Evolutionary conservation across 1,140 invertebrate species (phyloP).

Genomic region (Bombus soroeensis): DNA sequence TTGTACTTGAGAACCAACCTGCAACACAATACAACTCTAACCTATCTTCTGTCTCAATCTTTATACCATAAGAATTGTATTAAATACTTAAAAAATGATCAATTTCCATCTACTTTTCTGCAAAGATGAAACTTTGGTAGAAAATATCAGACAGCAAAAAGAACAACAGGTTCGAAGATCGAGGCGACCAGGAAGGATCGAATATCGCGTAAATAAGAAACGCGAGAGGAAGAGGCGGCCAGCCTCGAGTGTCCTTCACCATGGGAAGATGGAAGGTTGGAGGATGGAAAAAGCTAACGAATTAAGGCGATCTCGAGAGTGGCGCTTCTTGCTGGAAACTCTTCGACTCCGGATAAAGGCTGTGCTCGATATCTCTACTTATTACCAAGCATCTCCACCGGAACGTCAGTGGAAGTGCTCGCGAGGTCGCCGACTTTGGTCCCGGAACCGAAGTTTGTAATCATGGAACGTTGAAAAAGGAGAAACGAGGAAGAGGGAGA

Average conservation of each 20-base stretch:
- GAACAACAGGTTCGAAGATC: neutral
- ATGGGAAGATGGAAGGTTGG: neutral
- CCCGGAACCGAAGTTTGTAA: constrained; percentile 54
- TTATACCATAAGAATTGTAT: no score
- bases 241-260: constrained; percentile 17
- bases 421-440: constrained; percentile 17
- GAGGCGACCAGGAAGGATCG: neutral
- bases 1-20: neutral
- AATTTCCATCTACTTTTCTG: neutral
- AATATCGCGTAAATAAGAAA: constrained; percentile 7
- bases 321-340: constrained; percentile 10
- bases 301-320: constrained; percentile 50
- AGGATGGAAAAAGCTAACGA: constrained; percentile 42
- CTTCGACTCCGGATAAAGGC: constrained; percentile 35
- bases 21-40: no score
- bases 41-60: no score
- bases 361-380: constrained; percentile 57
- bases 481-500: neutral
- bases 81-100: neutral
- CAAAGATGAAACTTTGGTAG: neutral
- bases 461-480: constrained; percentile 38
- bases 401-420: constrained; percentile 41
- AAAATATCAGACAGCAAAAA: neutral
- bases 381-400: constrained; percentile 36
- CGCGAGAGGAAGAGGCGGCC: neutral